Evolutionary conservation across 2,797 vertebrate genomes (phyloP).

Genomic region (Macropus fuliginosus): DNA sequence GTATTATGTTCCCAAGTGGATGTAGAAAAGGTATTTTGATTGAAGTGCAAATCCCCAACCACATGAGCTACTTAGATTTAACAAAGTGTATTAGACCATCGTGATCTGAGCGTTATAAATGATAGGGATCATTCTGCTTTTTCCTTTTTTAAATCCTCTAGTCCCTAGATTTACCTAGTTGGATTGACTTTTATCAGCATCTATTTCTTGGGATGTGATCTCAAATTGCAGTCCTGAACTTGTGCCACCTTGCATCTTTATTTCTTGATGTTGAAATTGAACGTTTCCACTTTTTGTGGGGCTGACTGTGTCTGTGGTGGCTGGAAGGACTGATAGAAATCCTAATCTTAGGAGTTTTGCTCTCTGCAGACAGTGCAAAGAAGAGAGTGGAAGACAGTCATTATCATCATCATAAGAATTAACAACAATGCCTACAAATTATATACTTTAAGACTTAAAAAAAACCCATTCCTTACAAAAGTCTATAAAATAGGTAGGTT

Average conservation of each 20-base stretch:
- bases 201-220: conserved; percentile 47
- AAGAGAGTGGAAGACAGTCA: background rate
- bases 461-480: background rate
- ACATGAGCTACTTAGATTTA: conserved; percentile 39
- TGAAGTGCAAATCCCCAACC: conserved; percentile 67
- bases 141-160: conserved; percentile 21
- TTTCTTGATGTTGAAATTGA: conserved; percentile 28
- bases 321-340: background rate
- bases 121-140: conserved; percentile 29
- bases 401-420: background rate
- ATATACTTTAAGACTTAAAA: background rate
- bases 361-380: conserved; percentile 53
- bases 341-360: conserved; percentile 58
- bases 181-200: conserved; percentile 32
- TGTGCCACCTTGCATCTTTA: conserved; percentile 47
- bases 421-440: background rate
- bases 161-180: conserved; percentile 50
- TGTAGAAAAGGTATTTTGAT: conserved; percentile 65
- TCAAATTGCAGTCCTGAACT: conserved; percentile 44
- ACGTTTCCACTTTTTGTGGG: conserved; percentile 21
- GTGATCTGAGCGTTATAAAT: conserved; percentile 58
- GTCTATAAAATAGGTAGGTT: background rate
- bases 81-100: conserved; percentile 40
- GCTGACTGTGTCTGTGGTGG: background rate
- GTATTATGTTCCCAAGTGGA: conserved; percentile 69